Evolutionary conservation across 2,797 vertebrate genomes (phyloP), one percentile per base, ranked within the genome.

Genomic region (Acanthis flammea): DNA sequence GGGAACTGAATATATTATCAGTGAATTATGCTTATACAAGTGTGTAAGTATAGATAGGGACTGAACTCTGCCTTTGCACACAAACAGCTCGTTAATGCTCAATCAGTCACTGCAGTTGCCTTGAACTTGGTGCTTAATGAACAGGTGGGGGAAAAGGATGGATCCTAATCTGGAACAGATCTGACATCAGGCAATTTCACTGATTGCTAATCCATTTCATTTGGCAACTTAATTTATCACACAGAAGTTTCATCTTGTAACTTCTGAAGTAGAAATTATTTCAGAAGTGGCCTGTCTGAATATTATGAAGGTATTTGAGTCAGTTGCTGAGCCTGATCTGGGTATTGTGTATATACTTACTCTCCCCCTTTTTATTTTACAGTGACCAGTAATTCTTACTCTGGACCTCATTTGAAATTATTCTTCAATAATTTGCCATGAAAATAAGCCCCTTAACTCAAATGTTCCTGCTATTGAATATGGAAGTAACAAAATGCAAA

Each of bases 161-260:
- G 96, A 97, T 98, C 97, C 96, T 97, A 97, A 97, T 98, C 95
- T 95, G 95, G 97, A 97, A 86, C 97, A 96, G 94, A 96, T 98
- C 96, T 98, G 97, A 97, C 97, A 97, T 97, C 94, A 95, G 96
- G 95, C 97, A 97, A 81, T 98, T 98, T 97, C 94, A 93, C 96
- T 98, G 97, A 98, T 98, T 96, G 73, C 97, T 98, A 98, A 98
- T 98, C 98, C 96, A 94, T 97, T 97, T 97, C 87, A 66, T 98
- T 97, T 97, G 97, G 97, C 96, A 97, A 97, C 95, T 97, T 98
- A 97, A 97, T 98, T 98, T 97, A 97, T 98, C 95, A 97, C 93
- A 96, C 78, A 90, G 90, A 97, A 97, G 97, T 97, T 96, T 95
- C 91, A 96, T 97, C 88, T 96, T 95, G 48, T 94, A 93, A 83